A percentile compares a stretch with the other conserved stretches of the same genome.
Evolutionary conservation across 2,113 vertebrate genomes (phyloP).

Genomic region (Rhinolophus ferrumequinum): DNA sequence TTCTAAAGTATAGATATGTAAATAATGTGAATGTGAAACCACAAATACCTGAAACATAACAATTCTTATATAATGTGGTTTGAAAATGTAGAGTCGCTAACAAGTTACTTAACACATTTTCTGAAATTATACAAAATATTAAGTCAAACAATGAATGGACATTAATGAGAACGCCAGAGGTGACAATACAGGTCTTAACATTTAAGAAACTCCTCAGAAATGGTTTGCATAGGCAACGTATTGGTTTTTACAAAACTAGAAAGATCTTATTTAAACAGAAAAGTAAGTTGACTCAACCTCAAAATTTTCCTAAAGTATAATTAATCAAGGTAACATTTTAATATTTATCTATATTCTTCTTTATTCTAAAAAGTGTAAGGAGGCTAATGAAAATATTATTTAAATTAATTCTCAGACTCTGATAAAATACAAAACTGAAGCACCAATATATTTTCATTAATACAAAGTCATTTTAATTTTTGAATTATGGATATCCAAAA

Average conservation of each 20-base stretch:
- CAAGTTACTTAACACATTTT: constrained; percentile 28
- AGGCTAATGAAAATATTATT: neutral
- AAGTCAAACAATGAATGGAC: constrained; percentile 41
- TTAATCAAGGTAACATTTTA: constrained; percentile 9
- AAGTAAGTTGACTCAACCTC: neutral
- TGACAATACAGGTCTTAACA: neutral
- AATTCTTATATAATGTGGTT: neutral
- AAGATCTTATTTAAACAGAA: neutral
- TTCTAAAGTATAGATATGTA: neutral
- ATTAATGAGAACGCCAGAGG: neutral
- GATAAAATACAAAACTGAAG: neutral
- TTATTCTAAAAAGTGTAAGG: neutral
- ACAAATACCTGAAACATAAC: neutral
- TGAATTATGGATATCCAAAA: neutral
- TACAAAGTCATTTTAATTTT: constrained; percentile 41
- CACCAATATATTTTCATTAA: neutral
- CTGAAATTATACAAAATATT: neutral
- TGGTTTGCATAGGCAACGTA: neutral
- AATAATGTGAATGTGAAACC: neutral
- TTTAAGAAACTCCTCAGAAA: neutral
- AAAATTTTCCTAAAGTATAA: constrained; percentile 31
- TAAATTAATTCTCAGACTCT: constrained; percentile 27
- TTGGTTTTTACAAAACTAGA: neutral
- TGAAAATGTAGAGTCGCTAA: constrained; percentile 19
- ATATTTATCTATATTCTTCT: neutral